phyloP scores from a whole-genome alignment of 2,888 invertebrate species.

The Harmothoe impar region DNA sequence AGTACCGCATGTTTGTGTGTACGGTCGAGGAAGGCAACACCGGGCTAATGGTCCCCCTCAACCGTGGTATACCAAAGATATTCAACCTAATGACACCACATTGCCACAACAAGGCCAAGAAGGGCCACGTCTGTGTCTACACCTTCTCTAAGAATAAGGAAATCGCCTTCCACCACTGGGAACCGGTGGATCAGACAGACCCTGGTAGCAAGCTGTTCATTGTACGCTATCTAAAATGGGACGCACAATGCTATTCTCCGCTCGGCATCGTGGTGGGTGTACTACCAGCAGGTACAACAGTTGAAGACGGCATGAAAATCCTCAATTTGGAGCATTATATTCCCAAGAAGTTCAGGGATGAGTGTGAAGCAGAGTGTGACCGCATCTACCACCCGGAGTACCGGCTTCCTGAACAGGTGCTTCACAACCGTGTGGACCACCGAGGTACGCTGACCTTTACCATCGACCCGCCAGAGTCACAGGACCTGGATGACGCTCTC shows the following conservation, averaged over 20 bases:
- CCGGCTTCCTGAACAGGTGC: constrained; percentile 76
- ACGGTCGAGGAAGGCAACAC: constrained; percentile 74
- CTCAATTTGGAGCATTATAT: constrained; percentile 77
- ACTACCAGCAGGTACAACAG: constrained; percentile 71
- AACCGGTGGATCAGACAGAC: constrained; percentile 72
- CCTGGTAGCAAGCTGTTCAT: constrained; percentile 76
- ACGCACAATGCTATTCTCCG: constrained; percentile 74
- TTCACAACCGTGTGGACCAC: constrained; percentile 81
- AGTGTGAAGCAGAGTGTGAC: constrained; percentile 72
- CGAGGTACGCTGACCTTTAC: constrained; percentile 90
- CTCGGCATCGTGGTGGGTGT: constrained; percentile 79
- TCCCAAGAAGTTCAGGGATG: constrained; percentile 70
- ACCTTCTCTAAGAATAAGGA: constrained; percentile 71
- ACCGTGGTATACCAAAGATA: constrained; percentile 75
- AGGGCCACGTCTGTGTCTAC: constrained; percentile 76
- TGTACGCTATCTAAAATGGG: constrained; percentile 79
- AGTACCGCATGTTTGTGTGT: constrained; percentile 77
- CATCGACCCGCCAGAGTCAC: constrained; percentile 95
- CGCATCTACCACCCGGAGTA: constrained; percentile 71
- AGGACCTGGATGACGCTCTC: constrained; percentile 97
- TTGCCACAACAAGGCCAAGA: constrained; percentile 69
- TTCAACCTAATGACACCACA: constrained; percentile 73
- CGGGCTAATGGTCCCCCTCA: constrained; percentile 78
- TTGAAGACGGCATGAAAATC: constrained; percentile 73
- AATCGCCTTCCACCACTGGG: constrained; percentile 76